These are phyloP conservation scores for Sciurus niger DNA, from an alignment of 2,113 vertebrate species.

Conservation along the genomic window DNA sequence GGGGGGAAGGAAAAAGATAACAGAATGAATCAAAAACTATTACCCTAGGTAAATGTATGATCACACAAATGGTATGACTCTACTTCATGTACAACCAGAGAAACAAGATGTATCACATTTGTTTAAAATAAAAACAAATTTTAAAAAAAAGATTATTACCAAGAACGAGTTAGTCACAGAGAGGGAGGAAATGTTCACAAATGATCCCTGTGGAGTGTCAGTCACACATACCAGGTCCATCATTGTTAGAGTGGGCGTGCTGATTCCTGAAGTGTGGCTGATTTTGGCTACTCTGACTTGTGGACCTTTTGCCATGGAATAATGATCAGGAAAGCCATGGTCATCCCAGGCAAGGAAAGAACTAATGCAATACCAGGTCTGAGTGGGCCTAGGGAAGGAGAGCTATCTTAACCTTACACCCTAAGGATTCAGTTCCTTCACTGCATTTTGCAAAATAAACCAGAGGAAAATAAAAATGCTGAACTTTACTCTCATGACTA, in stretches of 20 bases:
- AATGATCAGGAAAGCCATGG: neutral
- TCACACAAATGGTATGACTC: no score
- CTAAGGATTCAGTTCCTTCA: neutral
- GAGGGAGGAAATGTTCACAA: neutral
- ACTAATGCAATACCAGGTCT: neutral
- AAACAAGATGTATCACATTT: no score
- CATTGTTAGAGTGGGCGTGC: neutral
- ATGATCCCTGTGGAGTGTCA: neutral
- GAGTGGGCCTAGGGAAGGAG: neutral
- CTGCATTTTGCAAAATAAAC: conserved; percentile 27
- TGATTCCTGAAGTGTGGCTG: neutral
- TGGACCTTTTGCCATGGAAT: neutral
- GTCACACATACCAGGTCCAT: no score
- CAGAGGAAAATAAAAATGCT: neutral
- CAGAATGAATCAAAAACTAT: no score
- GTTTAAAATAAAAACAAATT: no score
- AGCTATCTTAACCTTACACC: neutral
- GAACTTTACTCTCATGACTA: neutral
- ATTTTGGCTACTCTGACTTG: neutral
- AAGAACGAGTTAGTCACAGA: neutral
- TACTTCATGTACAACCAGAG: no score
- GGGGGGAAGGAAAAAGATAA: no score
- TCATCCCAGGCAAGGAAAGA: neutral
- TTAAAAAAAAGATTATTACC: neutral
- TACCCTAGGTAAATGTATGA: no score